Conservation (phyloP, 2,113 vertebrate species). For the Channa maculata region DNA sequence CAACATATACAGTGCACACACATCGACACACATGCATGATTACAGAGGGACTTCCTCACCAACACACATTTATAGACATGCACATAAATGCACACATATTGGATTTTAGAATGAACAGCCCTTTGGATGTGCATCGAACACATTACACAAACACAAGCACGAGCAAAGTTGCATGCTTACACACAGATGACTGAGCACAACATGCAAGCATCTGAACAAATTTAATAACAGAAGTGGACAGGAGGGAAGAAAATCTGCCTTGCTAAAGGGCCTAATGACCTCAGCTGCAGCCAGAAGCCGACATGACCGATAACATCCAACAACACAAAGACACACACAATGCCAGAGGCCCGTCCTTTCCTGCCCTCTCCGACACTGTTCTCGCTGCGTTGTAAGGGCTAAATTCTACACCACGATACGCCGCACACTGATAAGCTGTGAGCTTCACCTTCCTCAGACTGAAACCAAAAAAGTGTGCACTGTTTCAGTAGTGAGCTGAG, state of each 20-base stretch:
- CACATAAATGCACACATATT: background rate
- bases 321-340: conserved; percentile 30
- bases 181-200: conserved; percentile 41
- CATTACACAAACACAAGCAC: conserved; percentile 12
- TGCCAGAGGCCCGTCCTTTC: conserved; percentile 51
- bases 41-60: no score
- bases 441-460: conserved; percentile 31
- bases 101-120: background rate
- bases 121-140: background rate
- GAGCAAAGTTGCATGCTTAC: background rate
- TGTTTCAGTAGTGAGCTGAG: background rate
- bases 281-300: conserved; percentile 64
- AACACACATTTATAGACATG: background rate
- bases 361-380: conserved; percentile 37
- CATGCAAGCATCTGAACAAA: conserved; percentile 32
- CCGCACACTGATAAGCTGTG: conserved; percentile 38
- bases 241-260: conserved; percentile 67
- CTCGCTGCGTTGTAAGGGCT: conserved; percentile 36
- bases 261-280: conserved; percentile 75
- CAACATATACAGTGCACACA: conserved; percentile 58
- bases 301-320: conserved; percentile 68
- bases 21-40: background rate
- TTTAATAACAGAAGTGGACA: conserved; percentile 67
- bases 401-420: conserved; percentile 53
- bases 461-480: background rate